Conservation (phyloP, 1,140 invertebrate species). For the Bradysia coprophila region DNA sequence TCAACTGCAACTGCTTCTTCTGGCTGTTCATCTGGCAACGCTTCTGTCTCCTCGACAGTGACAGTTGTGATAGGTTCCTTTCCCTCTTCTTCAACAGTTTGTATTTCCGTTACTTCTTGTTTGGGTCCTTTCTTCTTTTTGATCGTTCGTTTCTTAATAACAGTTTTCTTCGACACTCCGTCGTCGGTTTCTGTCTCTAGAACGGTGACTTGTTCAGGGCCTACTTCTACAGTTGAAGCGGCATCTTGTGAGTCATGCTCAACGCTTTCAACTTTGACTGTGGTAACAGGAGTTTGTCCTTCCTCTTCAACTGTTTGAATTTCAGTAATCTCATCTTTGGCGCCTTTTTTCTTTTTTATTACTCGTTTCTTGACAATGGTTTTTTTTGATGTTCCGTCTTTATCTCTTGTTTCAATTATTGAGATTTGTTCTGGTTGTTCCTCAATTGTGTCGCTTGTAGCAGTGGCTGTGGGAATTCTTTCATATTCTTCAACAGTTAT, state of each 20-base stretch:
- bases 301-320: constrained; percentile 22
- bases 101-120: constrained; percentile 23
- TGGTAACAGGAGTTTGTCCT: constrained; percentile 14
- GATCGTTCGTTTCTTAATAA: constrained; percentile 17
- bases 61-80: constrained; percentile 20
- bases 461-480: constrained; percentile 4
- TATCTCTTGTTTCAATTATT: constrained; percentile 17
- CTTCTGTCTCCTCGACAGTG: constrained; percentile 19
- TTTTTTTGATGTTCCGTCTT: constrained; percentile 18
- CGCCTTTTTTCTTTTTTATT: constrained; percentile 14
- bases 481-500: constrained; percentile 11
- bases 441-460: constrained; percentile 7
- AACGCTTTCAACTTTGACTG: constrained; percentile 12
- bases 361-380: constrained; percentile 16
- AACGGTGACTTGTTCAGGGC: constrained; percentile 11
- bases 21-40: constrained; percentile 12
- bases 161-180: constrained; percentile 9
- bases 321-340: constrained; percentile 18
- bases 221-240: constrained; percentile 5
- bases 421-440: constrained; percentile 21
- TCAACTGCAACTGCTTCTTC: constrained; percentile 14
- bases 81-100: constrained; percentile 25
- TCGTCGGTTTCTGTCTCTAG: constrained; percentile 9
- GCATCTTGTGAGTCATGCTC: constrained; percentile 11
- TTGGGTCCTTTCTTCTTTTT: constrained; percentile 21